These are phyloP conservation scores for Ceratosolen solmsi DNA, from an alignment of 1,140 invertebrate genomes.

Conservation along the genomic window DNA sequence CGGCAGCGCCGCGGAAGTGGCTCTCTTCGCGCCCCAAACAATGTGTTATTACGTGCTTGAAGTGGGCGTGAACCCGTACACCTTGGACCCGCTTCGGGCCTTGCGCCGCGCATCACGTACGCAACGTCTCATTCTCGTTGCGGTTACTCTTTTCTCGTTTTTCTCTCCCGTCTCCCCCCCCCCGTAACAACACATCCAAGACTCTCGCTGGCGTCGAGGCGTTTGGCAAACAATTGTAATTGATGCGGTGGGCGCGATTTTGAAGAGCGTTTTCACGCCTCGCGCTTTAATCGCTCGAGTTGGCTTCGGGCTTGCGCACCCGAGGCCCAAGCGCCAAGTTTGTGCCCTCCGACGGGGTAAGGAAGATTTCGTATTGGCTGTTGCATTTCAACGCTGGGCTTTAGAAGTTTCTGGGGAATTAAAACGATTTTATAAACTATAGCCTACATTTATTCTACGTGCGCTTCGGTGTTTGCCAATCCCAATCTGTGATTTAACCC, in stretches of 20 bases:
- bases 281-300: conserved; percentile 13
- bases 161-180: no score
- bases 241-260: conserved; percentile 43
- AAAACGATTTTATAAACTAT: no score
- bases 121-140: conserved; percentile 33
- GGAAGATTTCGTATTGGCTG: no score
- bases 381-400: no score
- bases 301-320: neutral
- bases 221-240: conserved; percentile 42
- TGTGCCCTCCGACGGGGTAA: no score
- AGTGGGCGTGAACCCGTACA: conserved; percentile 34
- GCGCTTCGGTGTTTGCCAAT: no score
- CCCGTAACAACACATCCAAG: neutral
- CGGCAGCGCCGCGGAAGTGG: neutral
- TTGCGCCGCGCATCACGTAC: neutral
- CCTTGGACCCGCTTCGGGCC: neutral
- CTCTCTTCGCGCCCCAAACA: conserved; percentile 37
- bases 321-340: neutral
- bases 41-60: conserved; percentile 48
- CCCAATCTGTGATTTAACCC: no score
- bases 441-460: no score
- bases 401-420: no score
- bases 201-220: neutral
- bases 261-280: conserved; percentile 33
- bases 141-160: neutral